phyloP scores from a whole-genome alignment of 2,797 vertebrate species.

The Cryptoprocta ferox region DNA sequence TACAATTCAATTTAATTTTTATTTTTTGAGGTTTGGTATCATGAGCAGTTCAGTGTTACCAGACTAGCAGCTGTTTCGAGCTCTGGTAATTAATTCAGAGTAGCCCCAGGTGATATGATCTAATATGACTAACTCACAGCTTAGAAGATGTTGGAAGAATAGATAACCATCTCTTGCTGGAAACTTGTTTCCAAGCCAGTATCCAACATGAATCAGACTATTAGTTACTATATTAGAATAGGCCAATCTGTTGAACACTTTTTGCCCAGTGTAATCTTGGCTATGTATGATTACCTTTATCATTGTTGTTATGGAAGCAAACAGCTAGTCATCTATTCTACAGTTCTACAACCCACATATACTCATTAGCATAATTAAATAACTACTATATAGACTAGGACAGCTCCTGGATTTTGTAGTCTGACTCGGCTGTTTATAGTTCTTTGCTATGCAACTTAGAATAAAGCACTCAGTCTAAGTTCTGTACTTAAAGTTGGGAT shows the following conservation, averaged over 20 bases:
- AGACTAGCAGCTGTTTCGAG: neutral
- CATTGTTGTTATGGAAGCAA: constrained; percentile 61
- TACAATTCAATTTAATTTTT: neutral
- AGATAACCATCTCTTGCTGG: neutral
- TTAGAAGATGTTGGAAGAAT: neutral
- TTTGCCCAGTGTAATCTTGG: neutral
- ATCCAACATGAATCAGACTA: neutral
- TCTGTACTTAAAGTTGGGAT: neutral
- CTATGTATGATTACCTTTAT: neutral
- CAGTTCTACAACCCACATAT: neutral
- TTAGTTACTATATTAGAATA: constrained; percentile 41
- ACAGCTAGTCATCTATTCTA: constrained; percentile 36
- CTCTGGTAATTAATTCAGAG: neutral
- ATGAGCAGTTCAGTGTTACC: neutral
- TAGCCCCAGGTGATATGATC: neutral
- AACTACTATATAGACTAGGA: neutral
- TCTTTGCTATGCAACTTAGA: neutral
- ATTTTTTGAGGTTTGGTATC: neutral
- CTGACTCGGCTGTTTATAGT: neutral
- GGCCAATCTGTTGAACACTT: constrained; percentile 14
- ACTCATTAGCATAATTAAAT: constrained; percentile 45
- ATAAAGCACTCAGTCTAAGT: neutral
- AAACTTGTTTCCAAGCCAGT: neutral
- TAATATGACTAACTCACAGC: neutral
- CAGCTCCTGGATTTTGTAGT: neutral